Evolutionary conservation across 2,797 vertebrate genomes (phyloP).

Genomic region (Loriculus beryllinus): DNA sequence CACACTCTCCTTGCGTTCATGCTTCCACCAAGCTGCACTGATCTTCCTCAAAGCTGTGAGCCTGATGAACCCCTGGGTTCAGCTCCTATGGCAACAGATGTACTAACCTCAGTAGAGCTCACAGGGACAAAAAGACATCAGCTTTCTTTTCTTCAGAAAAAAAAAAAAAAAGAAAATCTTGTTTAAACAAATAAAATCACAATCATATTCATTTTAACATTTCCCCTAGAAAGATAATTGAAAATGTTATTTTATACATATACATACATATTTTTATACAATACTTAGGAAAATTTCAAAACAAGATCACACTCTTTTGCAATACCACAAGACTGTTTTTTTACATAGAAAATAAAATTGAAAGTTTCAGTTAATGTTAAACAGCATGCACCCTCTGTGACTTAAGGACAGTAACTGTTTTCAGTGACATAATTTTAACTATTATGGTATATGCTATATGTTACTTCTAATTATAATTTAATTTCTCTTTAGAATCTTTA

Average conservation of each 20-base stretch:
- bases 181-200: conserved; percentile 33
- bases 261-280: neutral
- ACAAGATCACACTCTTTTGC: neutral
- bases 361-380: neutral
- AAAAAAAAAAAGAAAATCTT: neutral
- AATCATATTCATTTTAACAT: conserved; percentile 9
- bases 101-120: neutral
- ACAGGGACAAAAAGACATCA: neutral
- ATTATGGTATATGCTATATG: neutral
- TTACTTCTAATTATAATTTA: neutral
- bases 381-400: neutral
- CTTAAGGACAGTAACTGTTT: neutral
- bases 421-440: neutral
- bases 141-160: neutral
- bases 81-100: neutral
- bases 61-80: neutral
- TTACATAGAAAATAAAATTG: neutral
- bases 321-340: neutral
- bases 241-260: neutral
- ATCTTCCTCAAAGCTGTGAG: neutral
- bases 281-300: conserved; percentile 25
- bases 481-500: neutral
- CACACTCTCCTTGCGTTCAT: neutral
- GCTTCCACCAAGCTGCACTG: neutral
- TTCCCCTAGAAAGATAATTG: conserved; percentile 7